Base-by-base conservation (phyloP, 2,113 vertebrate genomes). In the Lota lota region DNA sequence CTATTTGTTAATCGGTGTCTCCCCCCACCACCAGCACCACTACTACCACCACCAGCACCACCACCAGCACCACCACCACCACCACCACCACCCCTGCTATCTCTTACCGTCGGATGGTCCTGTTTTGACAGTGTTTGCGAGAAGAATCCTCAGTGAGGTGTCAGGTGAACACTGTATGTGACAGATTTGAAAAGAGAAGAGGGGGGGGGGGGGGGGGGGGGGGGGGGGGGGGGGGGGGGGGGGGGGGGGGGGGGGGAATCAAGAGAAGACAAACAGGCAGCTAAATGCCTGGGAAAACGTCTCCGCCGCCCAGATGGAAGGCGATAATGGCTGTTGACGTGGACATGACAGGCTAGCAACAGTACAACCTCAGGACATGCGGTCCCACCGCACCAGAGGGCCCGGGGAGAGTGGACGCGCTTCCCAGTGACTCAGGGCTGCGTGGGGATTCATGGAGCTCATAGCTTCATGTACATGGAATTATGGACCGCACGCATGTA, bases 321-420 rank as follows among this genome's bases (percentile, higher is more conserved):
- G 88, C 82, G 89, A 88, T 91, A 90, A 91, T 88, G 86, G 75
- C 85, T 87, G 82, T 87, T 92, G 90, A 92, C 87, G 80, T 74
- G 80, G 85, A 92, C 88, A 90, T 92, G 90, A 92, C 90, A 92
- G 86, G 89, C 83, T 73, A 74, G 84, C 85, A 90, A 87, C 87
- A 88, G 88, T 78, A 86, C 40, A 90, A 90, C 87, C 88, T 88
- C 88, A 83, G 90, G 88, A 91, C 88, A 82, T 69, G 70, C 82
- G 75, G 80, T 92, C 90, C 87, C 88, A 85, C 84, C 58, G 84
- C 90, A 89, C 84, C 61, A 83, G 90, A 88, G 86, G 40, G 75
- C 78, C 82, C 51, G n/a, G 20, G 18, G 77, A 87, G 77, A 87
- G 80, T 86, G 86, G 87, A 89, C 85, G 72, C 81, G 36, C 79